Base-by-base conservation (phyloP, 2,797 vertebrate genomes). In the Fundulus diaphanus region DNA sequence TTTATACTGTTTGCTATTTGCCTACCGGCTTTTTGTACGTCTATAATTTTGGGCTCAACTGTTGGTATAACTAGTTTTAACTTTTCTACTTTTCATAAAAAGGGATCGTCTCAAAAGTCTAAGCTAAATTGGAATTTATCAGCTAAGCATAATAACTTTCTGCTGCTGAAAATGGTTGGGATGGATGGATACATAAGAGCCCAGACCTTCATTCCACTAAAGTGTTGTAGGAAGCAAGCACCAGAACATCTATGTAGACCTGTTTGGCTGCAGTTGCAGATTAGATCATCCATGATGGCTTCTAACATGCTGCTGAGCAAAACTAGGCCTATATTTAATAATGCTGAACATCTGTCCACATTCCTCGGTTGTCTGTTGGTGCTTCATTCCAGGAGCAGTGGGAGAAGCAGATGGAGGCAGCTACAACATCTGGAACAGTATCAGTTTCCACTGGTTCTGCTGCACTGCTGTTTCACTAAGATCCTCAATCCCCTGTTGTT, bases 301-400 rank as follows among this genome's bases (percentile, higher is more conserved):
- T 83, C 71, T 73, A 76, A 78, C 65, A 74, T 13, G 73, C 76
- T 73, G 54, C n/a, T 73, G 31, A 74, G 70, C 76, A 70, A 80
- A 82, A 81, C 42, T 48, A 49, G 79, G 80, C 78, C 86, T 57
- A 61, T 59, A 29, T 77, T 48, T 68, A 63, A 74, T 82, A 83
- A 89, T 88, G 77, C 82, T 81, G 74, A 87, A 92, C 87, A 92
- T 89, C 83, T 92, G 91, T 82, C 76, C 16, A 51, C 88, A 90
- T 91, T 91, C 88, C 84, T 88, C 71, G 68, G 29, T 68, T 68
- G 78, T 81, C 85, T 88, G 74, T 72, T 79, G 84, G 80, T 82
- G 78, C 74, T 85, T 74, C 68, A 31, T 72, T 88, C 79, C 76
- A 83, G 79, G 78, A 88, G 81, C 73, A 79, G 82, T 85, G 67